Evolutionary conservation across 2,888 invertebrate genomes (phyloP).

Genomic region (Pyrocoelia pectoralis): DNA sequence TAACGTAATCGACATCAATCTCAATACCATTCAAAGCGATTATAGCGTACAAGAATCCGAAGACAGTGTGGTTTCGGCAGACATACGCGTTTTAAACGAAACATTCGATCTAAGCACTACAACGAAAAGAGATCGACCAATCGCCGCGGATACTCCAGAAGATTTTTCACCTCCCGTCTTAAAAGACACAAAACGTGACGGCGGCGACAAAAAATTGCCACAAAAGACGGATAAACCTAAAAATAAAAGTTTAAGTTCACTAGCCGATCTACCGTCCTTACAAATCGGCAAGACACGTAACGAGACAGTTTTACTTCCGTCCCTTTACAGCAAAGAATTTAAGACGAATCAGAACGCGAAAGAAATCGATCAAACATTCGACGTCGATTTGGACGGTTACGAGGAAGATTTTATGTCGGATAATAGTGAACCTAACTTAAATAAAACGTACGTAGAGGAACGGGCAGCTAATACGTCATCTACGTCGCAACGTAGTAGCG

Average conservation of each 20-base stretch:
- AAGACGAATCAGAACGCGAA: conserved; percentile 47
- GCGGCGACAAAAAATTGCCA: conserved; percentile 39
- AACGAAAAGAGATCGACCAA: conserved; percentile 45
- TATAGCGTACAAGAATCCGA: not conserved
- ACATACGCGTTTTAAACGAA: conserved; percentile 40
- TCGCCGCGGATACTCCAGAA: conserved; percentile 24
- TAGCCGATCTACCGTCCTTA: conserved; percentile 54
- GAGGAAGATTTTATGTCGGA: conserved; percentile 57
- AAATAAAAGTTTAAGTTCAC: conserved; percentile 49
- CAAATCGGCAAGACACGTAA: conserved; percentile 50
- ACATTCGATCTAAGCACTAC: conserved; percentile 41
- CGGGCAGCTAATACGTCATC: not conserved
- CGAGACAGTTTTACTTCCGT: conserved; percentile 52
- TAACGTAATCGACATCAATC: conserved; percentile 26
- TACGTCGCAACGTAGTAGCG: too few relatives aligned
- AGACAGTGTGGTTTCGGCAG: not conserved
- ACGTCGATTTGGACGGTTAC: conserved; percentile 52
- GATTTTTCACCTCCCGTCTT: conserved; percentile 41
- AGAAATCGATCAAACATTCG: conserved; percentile 53
- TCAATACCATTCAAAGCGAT: conserved; percentile 17
- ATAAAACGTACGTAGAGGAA: conserved; percentile 20
- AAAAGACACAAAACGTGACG: conserved; percentile 40
- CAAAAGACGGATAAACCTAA: conserved; percentile 50
- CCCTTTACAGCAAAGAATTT: conserved; percentile 55
- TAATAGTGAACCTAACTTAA: conserved; percentile 43